Base-by-base conservation (phyloP, 2,797 vertebrate species). In the Cephalopachus bancanus region DNA sequence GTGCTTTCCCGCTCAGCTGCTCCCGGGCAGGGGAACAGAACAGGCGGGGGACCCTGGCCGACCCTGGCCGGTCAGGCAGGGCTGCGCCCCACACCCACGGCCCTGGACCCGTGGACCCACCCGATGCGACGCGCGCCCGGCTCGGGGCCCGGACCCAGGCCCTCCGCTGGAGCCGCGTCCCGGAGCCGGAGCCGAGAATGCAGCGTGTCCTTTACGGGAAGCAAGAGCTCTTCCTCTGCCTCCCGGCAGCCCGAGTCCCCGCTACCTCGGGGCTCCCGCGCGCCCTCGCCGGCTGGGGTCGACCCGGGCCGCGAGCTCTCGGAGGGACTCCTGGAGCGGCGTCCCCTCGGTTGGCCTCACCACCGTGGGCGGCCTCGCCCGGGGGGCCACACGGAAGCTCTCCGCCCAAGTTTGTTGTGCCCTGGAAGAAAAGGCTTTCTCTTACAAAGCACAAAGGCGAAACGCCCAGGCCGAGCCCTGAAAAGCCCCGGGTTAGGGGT, bases 401-500 rank as follows among this genome's bases (percentile, higher is more conserved):
- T 92, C 96, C 90, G 93, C 97, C 97, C 97, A 96, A 97, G 95
- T 97, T 97, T 97, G 96, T 93, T 95, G 96, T 86, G 96, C 97
- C 92, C 95, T 95, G 92, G 89, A 98, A 97, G 96, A 96, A 96
- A 96, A 97, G 96, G 92, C 93, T 97, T 96, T 92, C 84, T 97
- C 94, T 97, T 90, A 96, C 97, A 97, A 96, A 97, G 95, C 97
- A 98, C 97, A 98, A 98, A 98, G 97, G 96, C 97, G 95, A 97
- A 94, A 95, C 94, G 96, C 97, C 86, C 96, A 79, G 94, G 95
- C 94, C 87, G 90, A 97, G 95, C 96, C 96, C 95, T 94, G 97
- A 96, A 94, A 96, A 97, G 97, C 95, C 88, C 69, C 49, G 92
- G 67, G 75, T 4, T 84, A 72, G 53, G 89, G 93, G 55, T 44